A percentile compares a stretch with the other conserved stretches of the same genome.
phyloP scores from a whole-genome alignment of 2,797 vertebrate species.

The Rachycentron canadum region DNA sequence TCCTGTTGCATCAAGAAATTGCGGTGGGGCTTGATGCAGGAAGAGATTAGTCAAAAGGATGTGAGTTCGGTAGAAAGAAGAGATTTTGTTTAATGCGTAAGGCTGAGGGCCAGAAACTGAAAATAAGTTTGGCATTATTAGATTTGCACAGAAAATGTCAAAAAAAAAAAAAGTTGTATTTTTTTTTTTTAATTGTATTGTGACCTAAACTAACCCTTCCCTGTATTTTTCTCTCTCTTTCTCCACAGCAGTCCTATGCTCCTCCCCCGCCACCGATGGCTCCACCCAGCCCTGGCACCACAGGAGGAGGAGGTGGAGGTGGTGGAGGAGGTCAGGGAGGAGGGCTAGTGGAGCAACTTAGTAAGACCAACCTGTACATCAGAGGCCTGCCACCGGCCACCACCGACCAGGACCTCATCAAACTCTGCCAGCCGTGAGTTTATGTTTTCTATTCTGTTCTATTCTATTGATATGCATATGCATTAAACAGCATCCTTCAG shows the following conservation, averaged over 20 bases:
- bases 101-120: not conserved
- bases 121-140: not conserved
- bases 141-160: not conserved
- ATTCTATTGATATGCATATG: not conserved
- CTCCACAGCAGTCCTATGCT: conserved; percentile 97
- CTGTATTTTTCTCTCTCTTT: conserved; percentile 21
- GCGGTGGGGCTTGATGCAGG: conserved; percentile 36
- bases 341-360: conserved; percentile 92
- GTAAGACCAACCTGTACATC: conserved; percentile 99
- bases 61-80: conserved; percentile 11
- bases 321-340: conserved; percentile 87
- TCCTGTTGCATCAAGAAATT: conserved; percentile 62
- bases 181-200: not conserved
- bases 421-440: conserved; percentile 99
- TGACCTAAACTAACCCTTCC: conserved; percentile 21
- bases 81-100: conserved; percentile 19
- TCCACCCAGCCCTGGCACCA: conserved; percentile 98
- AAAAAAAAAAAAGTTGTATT: no score
- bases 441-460: conserved; percentile 13
- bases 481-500: conserved; percentile 25
- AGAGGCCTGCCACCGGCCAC: conserved; percentile 97
- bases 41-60: conserved; percentile 58
- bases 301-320: conserved; percentile 86
- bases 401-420: conserved; percentile 99
- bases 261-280: conserved; percentile 97